Base-by-base conservation (phyloP, 1,140 invertebrate species). In the Zaprionus gabonicus region DNA sequence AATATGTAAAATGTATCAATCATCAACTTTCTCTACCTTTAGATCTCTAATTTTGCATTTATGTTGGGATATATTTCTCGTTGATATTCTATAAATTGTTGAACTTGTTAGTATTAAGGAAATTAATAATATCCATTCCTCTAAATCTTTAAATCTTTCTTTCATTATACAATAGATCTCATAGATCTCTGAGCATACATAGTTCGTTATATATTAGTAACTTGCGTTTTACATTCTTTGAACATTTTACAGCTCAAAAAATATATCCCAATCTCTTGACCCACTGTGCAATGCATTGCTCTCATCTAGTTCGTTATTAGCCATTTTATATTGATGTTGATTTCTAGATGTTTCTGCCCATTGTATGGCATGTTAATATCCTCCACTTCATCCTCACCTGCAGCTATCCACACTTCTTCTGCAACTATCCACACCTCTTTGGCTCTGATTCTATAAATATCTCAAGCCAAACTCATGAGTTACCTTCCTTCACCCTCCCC, bases 381-480 rank as follows among this genome's bases (percentile, higher is more conserved):
- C 17, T 46, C n/a, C 41, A 17, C 41, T 17, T 44, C n/a, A 7
- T 3, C 41, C n/a, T 17, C 41, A 46, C 5, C 41, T 17, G 41
- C 41, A 17, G n/a, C 15, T 2, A 46, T 17, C 41, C 41, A 46
- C 41, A 46, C 41, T 46, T 46, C n/a, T 17, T 46, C n/a, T 17
- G n/a, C 41, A 46, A 46, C 41, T 46, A 46, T 46, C 41, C n/a
- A 46, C 41, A 46, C 41, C 41, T 46, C n/a, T 46, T 46, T 46
- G 41, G n/a, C 41, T 46, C n/a, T 17, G 41, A 17, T 46, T 46
- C 41, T 46, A 46, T 46, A 46, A 46, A 46, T 46, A 46, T 17
- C 41, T 2, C 41, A 46, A 7, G 7, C 41, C 41, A 46, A 46
- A 46, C 41, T 46, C 41, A 46, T 17, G n/a, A 46, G 6, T 46